These are phyloP conservation scores for Gephyroberyx darwinii DNA, from an alignment of 2,797 vertebrate species.

Conservation along the genomic window DNA sequence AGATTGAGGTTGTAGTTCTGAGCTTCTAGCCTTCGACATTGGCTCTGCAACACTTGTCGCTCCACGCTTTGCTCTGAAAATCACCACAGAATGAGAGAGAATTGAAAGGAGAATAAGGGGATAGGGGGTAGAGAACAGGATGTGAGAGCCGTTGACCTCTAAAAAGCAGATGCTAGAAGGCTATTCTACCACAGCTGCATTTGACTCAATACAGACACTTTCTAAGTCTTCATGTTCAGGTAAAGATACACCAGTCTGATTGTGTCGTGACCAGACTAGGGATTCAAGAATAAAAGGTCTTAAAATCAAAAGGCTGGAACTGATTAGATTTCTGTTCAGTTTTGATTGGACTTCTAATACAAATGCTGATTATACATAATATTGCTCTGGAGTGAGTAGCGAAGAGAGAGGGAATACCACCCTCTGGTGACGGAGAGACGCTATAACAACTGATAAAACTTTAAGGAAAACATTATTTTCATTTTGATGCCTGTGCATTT, in stretches of 20 bases:
- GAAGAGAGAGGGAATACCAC: constrained; percentile 2
- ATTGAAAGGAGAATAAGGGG: background rate
- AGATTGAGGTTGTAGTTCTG: constrained; percentile 97
- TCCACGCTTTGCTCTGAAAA: constrained; percentile 93
- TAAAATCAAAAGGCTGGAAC: too few species aligned
- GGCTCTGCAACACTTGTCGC: constrained; percentile 93
- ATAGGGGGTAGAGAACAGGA: constrained; percentile 12
- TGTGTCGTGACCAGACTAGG: background rate
- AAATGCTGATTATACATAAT: background rate
- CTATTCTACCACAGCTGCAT: constrained; percentile 8
- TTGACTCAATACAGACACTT: background rate
- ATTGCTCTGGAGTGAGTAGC: background rate
- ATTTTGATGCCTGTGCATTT: too few species aligned
- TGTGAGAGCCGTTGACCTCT: constrained; percentile 10
- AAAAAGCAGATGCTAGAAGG: constrained; percentile 10
- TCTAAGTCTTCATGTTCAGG: background rate
- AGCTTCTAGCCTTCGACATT: constrained; percentile 94
- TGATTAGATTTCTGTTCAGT: too few species aligned
- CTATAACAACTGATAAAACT: constrained; percentile 8
- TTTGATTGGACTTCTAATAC: background rate
- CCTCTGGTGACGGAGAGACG: constrained; percentile 44
- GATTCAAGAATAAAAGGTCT: too few species aligned
- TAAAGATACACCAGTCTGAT: background rate
- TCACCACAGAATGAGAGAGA: background rate
- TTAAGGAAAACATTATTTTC: background rate